These are phyloP conservation scores for Psittacula echo DNA, from an alignment of 2,797 vertebrate species.

Conservation along the genomic window DNA sequence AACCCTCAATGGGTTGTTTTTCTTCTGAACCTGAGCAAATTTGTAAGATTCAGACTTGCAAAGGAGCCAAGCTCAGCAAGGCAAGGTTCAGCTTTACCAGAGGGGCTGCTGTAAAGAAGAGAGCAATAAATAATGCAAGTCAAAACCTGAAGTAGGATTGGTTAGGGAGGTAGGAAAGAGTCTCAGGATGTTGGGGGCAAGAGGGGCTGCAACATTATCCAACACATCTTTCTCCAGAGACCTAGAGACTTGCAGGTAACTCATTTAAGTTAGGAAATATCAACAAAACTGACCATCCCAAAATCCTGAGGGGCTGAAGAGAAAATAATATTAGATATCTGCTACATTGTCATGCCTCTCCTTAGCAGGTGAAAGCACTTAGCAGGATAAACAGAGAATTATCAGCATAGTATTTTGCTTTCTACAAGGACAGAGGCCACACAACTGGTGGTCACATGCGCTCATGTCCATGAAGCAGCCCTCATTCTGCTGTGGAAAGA, in stretches of 20 bases:
- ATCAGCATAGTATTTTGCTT: neutral
- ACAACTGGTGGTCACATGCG: accelerated
- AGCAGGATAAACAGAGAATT: neutral
- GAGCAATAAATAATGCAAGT: neutral
- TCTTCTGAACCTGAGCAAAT: neutral
- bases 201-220: neutral
- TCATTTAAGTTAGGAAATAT: neutral
- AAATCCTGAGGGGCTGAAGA: neutral
- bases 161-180: neutral
- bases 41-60: neutral
- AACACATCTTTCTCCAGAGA: neutral
- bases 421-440: neutral
- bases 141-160: neutral
- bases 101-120: neutral
- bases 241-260: neutral
- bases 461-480: neutral
- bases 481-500: neutral
- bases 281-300: neutral
- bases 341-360: neutral
- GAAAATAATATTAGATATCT: neutral
- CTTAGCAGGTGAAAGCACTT: neutral
- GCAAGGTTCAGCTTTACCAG: neutral
- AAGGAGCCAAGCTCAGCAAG: neutral
- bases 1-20: neutral
- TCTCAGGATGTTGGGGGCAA: neutral